These are phyloP conservation scores for Drosophila ohnishii DNA, from an alignment of 1,140 invertebrate genomes.

Conservation along the genomic window DNA sequence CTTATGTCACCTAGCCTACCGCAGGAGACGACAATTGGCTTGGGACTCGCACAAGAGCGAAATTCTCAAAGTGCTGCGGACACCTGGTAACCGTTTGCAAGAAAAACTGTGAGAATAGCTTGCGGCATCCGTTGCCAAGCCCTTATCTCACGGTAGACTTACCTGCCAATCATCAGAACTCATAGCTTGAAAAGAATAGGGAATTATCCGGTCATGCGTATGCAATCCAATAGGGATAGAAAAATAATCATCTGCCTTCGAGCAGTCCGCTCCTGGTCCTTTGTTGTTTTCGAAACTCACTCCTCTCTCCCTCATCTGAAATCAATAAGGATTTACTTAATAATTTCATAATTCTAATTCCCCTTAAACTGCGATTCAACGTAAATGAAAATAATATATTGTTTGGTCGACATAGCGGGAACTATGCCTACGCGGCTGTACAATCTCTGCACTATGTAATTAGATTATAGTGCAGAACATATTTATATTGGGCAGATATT, in stretches of 20 bases:
- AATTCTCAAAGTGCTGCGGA: constrained; percentile 1
- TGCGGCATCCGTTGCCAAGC: constrained; percentile 19
- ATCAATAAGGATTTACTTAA: constrained; percentile 42
- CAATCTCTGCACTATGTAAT: not conserved
- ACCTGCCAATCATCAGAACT: constrained; percentile 72
- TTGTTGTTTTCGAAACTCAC: constrained; percentile 25
- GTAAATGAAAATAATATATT: constrained; percentile 5
- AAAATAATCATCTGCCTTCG: constrained; percentile 59
- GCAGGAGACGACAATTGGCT: constrained; percentile 13
- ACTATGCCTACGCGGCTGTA: not conserved
- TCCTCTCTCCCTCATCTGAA: constrained; percentile 9
- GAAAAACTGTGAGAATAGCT: constrained; percentile 31
- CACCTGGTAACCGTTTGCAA: constrained; percentile 41
- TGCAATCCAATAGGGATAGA: constrained; percentile 68
- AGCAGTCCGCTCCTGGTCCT: constrained; percentile 22
- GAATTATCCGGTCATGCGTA: constrained; percentile 65
- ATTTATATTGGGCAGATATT: not conserved
- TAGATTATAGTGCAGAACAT: not conserved
- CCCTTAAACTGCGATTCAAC: constrained; percentile 18
- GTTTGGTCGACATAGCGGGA: not conserved
- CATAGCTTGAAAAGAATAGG: constrained; percentile 53
- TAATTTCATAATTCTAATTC: constrained; percentile 52
- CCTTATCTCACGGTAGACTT: constrained; percentile 56
- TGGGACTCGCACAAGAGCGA: not conserved
- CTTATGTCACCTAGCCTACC: constrained; percentile 15